phyloP scores from a whole-genome alignment of 2,113 vertebrate species.

The Elaphurus davidianus region DNA sequence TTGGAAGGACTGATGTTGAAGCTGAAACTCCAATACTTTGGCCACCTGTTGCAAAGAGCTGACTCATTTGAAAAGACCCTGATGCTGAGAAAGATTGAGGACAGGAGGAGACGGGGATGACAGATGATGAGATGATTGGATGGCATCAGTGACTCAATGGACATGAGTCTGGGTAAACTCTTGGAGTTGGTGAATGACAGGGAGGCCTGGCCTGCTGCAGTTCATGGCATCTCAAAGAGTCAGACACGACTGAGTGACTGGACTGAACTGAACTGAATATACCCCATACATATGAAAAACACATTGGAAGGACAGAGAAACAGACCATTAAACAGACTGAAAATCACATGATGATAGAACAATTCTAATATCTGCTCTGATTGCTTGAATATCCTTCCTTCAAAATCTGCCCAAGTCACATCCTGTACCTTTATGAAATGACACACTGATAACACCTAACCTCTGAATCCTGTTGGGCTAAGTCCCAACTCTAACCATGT shows the following conservation, averaged over 20 bases:
- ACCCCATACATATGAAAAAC: neutral
- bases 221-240: neutral
- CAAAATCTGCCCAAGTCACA: neutral
- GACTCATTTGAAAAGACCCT: neutral
- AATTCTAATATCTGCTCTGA: neutral
- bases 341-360: neutral
- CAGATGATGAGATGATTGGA: neutral
- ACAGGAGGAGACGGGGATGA: neutral
- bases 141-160: neutral
- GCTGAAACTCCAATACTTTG: neutral
- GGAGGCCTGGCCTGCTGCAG: rapidly evolving
- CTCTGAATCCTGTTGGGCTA: neutral
- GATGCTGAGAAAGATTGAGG: neutral
- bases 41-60: neutral
- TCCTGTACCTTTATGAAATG: neutral
- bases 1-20: neutral
- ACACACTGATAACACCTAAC: neutral
- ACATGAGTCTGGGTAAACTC: neutral
- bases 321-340: neutral
- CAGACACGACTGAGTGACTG: rapidly evolving
- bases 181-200: neutral
- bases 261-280: neutral
- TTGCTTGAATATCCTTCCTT: neutral
- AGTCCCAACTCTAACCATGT: neutral
- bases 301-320: neutral